Percentiles rank a stretch among this genome's conserved stretches.
Evolutionary conservation across 2,797 vertebrate genomes (phyloP).

Genomic region (Sebastes steindachneri): DNA sequence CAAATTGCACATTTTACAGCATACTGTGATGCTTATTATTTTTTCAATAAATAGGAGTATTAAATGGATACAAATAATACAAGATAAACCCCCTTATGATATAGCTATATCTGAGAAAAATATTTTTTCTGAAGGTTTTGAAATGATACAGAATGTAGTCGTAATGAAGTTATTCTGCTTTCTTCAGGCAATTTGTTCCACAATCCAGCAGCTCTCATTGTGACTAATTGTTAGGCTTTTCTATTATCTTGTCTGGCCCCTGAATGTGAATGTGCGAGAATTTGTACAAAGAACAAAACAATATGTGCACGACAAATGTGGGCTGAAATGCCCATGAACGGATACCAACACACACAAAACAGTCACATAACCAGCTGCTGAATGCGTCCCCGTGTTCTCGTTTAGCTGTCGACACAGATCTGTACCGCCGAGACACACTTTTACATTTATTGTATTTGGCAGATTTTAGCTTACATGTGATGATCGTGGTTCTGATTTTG

Average conservation of each 20-base stretch:
- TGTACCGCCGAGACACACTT: slow-evolving; percentile 43
- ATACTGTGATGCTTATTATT: not conserved
- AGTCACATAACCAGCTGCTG: slow-evolving; percentile 1
- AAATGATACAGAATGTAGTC: slow-evolving; percentile 7
- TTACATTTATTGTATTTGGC: slow-evolving; percentile 48
- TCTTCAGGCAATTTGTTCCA: slow-evolving; percentile 22
- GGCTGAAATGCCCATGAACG: slow-evolving; percentile 2
- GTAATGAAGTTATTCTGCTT: slow-evolving; percentile 11
- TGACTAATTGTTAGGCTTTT: slow-evolving; percentile 37
- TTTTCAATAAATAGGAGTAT: not conserved
- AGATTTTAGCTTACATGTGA: slow-evolving; percentile 16
- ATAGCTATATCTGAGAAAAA: not conserved
- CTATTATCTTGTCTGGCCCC: slow-evolving; percentile 26
- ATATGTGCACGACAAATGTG: not conserved
- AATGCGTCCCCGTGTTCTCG: not conserved
- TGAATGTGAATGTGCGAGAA: slow-evolving; percentile 2
- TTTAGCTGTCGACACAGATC: slow-evolving; percentile 18
- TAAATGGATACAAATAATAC: not conserved
- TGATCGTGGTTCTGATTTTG: slow-evolving; percentile 41
- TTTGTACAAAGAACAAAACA: slow-evolving; percentile 23
- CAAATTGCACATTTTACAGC: not conserved
- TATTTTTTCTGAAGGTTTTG: not conserved
- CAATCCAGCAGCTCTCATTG: slow-evolving; percentile 18
- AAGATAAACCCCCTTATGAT: not conserved
- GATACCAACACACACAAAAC: not conserved